phyloP scores from a whole-genome alignment of 1,140 invertebrate genomes.

The Penaeus vannamei region DNA sequence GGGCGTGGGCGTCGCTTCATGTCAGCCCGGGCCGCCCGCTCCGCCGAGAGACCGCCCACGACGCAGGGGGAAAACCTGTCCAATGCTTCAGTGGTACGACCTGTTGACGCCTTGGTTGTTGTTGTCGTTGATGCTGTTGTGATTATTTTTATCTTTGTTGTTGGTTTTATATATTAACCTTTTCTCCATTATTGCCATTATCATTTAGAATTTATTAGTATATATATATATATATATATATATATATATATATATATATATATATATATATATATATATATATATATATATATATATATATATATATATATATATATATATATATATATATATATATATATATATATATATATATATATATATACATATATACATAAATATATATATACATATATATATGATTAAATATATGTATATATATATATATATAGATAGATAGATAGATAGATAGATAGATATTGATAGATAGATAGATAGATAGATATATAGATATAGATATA shows the following conservation, averaged over 20 bases:
- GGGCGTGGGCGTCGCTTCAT: too few relatives aligned
- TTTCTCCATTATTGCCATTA: too few relatives aligned
- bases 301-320: background rate
- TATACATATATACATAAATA: background rate
- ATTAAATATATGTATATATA: background rate
- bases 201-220: background rate
- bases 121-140: too few relatives aligned
- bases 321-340: background rate
- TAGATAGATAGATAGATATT: constrained; percentile 10
- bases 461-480: background rate
- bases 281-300: background rate
- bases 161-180: too few relatives aligned
- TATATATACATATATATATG: background rate
- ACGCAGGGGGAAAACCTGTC: too few relatives aligned
- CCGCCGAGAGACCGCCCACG: too few relatives aligned
- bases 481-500: background rate
- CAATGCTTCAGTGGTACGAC: too few relatives aligned
- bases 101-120: too few relatives aligned
- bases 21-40: too few relatives aligned
- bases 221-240: constrained; percentile 12
- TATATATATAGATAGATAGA: background rate
- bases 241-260: constrained; percentile 1
- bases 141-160: too few relatives aligned
- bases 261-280: background rate
- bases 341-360: background rate